These are phyloP conservation scores for Acinonyx jubatus DNA, from an alignment of 2,113 vertebrate species.

Conservation along the genomic window DNA sequence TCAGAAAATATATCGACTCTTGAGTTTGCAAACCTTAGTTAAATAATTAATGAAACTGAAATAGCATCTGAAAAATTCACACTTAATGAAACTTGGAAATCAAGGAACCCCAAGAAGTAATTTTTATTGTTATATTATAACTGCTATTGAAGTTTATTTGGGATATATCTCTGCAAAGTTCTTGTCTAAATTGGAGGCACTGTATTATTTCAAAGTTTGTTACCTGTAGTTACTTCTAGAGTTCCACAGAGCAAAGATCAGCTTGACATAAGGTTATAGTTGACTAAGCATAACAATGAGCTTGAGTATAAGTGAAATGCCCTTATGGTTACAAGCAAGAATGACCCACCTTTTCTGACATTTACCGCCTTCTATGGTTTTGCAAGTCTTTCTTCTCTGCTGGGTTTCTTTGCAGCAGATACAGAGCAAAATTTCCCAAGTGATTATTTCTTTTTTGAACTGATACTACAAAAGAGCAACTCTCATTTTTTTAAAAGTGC, in stretches of 20 bases:
- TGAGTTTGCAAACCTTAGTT: neutral
- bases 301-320: conserved; percentile 65
- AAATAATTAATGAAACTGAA: neutral
- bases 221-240: conserved; percentile 60
- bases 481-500: conserved; percentile 47
- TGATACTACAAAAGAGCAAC: conserved; percentile 84
- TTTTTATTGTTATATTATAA: neutral
- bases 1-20: neutral
- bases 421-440: conserved; percentile 85
- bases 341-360: conserved; percentile 84
- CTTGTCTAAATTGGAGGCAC: neutral
- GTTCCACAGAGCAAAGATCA: conserved; percentile 72
- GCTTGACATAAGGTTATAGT: conserved; percentile 73
- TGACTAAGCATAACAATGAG: conserved; percentile 77
- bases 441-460: conserved; percentile 87
- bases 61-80: neutral
- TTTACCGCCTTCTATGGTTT: conserved; percentile 81
- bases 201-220: conserved; percentile 57
- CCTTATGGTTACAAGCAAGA: conserved; percentile 72
- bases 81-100: neutral
- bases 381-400: conserved; percentile 82
- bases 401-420: conserved; percentile 80
- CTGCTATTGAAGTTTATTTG: neutral
- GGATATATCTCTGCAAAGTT: neutral
- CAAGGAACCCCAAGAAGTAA: neutral